phyloP scores from a whole-genome alignment of 2,113 vertebrate species.

The Trinectes maculatus region DNA sequence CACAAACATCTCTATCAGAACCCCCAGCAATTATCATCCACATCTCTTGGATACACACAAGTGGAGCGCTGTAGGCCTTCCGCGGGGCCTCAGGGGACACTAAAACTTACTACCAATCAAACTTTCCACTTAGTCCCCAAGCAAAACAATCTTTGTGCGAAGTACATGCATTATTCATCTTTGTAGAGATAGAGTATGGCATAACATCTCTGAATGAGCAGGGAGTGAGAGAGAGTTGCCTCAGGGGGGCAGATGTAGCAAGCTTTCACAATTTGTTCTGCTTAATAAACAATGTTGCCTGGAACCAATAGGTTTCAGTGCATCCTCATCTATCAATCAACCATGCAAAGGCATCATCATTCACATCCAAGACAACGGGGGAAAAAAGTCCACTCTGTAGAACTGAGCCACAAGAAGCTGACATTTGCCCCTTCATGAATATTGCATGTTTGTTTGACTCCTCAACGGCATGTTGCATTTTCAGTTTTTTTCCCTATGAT shows the following conservation, averaged over 20 bases:
- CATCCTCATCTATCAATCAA: conserved; percentile 54
- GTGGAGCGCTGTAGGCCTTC: conserved; percentile 38
- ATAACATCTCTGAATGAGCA: conserved; percentile 41
- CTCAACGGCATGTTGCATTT: no score
- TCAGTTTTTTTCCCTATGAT: no score
- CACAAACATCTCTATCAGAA: conserved; percentile 52
- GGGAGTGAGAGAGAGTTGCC: conserved; percentile 45
- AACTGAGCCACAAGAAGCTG: not conserved
- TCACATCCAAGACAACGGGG: conserved; percentile 5
- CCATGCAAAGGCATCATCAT: conserved; percentile 19
- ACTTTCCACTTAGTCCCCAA: conserved; percentile 68
- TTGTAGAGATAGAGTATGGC: conserved; percentile 31
- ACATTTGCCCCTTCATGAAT: conserved; percentile 39
- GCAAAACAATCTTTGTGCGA: conserved; percentile 69
- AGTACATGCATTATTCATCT: conserved; percentile 71
- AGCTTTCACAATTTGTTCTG: conserved; percentile 72
- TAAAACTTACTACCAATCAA: conserved; percentile 66
- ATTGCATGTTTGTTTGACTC: conserved; percentile 23
- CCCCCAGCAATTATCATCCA: conserved; percentile 58
- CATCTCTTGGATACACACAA: conserved; percentile 63
- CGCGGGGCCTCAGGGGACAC: conserved; percentile 35
- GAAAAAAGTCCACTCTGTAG: not conserved
- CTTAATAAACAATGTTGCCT: conserved; percentile 70
- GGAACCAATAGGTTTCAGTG: conserved; percentile 52
- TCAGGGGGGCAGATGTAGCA: conserved; percentile 53